Percentiles rank a stretch among this genome's conserved stretches.
Evolutionary conservation across 1,140 invertebrate genomes (phyloP).

Genomic region (Platyscapa corneri): DNA sequence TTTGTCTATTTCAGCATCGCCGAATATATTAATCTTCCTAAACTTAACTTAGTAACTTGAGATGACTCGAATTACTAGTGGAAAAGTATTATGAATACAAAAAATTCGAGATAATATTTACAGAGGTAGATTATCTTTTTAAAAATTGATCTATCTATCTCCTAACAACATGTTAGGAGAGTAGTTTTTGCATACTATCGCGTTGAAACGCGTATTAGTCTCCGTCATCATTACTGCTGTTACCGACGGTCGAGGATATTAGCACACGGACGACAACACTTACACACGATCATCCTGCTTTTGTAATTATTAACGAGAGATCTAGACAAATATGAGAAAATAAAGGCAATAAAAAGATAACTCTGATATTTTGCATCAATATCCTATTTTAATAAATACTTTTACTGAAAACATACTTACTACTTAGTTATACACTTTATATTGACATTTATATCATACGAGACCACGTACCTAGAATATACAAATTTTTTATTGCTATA

Average conservation of each 20-base stretch:
- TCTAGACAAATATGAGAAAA: neutral
- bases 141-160: neutral
- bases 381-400: neutral
- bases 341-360: neutral
- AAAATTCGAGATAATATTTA: constrained; percentile 27
- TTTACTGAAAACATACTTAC: neutral
- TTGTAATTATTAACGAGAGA: constrained; percentile 34
- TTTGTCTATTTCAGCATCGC: too few relatives aligned
- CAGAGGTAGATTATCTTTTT: constrained; percentile 35
- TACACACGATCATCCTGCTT: constrained; percentile 30
- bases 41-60: too few relatives aligned
- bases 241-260: constrained; percentile 28
- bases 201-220: neutral
- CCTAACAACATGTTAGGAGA: neutral
- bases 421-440: neutral
- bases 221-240: constrained; percentile 19
- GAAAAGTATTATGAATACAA: constrained; percentile 13
- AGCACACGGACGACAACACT: neutral
- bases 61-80: too few relatives aligned
- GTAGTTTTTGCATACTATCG: constrained; percentile 14
- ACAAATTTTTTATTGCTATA: too few relatives aligned
- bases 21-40: too few relatives aligned
- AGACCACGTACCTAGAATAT: too few relatives aligned
- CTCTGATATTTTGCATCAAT: constrained; percentile 12
- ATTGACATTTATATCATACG: neutral